Percentiles rank a stretch among this genome's conserved stretches.
phyloP scores from a whole-genome alignment of 2,797 vertebrate species.

The Falco berigora region DNA sequence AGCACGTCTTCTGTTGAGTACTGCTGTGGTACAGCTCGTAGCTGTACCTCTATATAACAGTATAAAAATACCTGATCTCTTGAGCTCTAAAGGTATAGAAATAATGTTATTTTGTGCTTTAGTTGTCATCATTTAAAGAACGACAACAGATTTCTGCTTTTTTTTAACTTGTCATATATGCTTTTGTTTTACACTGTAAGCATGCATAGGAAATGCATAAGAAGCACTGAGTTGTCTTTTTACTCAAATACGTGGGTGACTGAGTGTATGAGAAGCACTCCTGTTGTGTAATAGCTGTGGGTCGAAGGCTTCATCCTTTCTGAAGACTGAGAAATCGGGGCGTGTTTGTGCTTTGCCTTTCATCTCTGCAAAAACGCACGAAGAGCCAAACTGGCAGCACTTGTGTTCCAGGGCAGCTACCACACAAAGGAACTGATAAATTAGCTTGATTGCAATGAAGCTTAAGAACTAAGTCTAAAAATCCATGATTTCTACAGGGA shows the following conservation, averaged over 20 bases:
- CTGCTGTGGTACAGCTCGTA: not conserved
- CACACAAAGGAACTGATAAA: not conserved
- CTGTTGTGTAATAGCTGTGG: not conserved
- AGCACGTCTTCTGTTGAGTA: not conserved
- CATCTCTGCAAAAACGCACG: not conserved
- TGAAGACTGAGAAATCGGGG: not conserved
- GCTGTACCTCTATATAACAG: not conserved
- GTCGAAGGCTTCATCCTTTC: not conserved
- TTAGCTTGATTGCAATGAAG: not conserved
- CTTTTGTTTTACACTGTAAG: not conserved
- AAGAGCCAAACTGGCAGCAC: not conserved
- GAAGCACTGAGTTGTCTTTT: not conserved
- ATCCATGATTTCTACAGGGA: not conserved
- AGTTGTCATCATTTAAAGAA: not conserved
- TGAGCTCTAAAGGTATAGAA: not conserved
- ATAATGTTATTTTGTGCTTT: not conserved
- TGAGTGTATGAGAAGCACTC: not conserved
- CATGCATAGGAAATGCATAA: not conserved
- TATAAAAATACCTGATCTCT: not conserved
- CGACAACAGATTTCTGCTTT: not conserved
- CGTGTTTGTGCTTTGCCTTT: not conserved
- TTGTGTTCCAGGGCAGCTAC: not conserved
- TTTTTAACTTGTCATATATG: not conserved
- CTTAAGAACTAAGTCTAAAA: not conserved
- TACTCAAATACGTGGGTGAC: not conserved